phyloP scores from a whole-genome alignment of 2,888 invertebrate species.

The Autographa gamma region DNA sequence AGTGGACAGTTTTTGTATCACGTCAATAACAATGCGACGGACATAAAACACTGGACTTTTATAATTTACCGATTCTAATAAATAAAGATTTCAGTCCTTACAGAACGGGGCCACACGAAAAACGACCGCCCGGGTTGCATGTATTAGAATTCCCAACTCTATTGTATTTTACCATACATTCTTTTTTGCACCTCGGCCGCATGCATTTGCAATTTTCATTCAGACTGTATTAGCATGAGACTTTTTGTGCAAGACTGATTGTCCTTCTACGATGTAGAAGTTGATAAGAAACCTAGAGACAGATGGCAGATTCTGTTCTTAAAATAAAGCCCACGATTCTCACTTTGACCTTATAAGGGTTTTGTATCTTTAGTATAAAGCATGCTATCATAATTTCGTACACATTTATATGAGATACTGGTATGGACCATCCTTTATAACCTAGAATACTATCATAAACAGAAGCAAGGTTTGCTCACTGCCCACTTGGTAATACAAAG shows the following conservation, averaged over 20 bases:
- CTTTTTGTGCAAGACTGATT: slow-evolving; percentile 49
- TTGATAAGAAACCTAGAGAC: not conserved
- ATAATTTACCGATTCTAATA: slow-evolving; percentile 87
- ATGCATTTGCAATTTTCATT: slow-evolving; percentile 83
- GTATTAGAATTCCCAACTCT: slow-evolving; percentile 83
- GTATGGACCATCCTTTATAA: not conserved
- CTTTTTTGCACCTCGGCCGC: slow-evolving; percentile 85
- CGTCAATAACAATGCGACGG: slow-evolving; percentile 76
- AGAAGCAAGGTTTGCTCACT: not conserved
- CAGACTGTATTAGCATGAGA: slow-evolving; percentile 44
- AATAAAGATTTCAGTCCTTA: slow-evolving; percentile 87
- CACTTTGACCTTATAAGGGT: too few relatives aligned
- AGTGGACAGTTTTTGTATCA: slow-evolving; percentile 66
- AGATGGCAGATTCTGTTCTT: too few relatives aligned
- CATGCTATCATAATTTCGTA: too few relatives aligned
- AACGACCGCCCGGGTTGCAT: slow-evolving; percentile 86
- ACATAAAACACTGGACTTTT: slow-evolving; percentile 80
- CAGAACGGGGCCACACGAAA: slow-evolving; percentile 76
- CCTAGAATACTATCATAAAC: not conserved
- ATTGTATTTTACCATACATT: slow-evolving; percentile 86
- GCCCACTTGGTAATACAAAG: not conserved
- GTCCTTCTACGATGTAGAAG: slow-evolving; percentile 35
- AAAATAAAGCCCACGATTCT: too few relatives aligned
- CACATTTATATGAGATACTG: too few relatives aligned
- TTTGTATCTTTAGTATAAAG: not conserved